Base-by-base conservation (phyloP, 2,888 invertebrate species). In the Torymus tubicola region DNA sequence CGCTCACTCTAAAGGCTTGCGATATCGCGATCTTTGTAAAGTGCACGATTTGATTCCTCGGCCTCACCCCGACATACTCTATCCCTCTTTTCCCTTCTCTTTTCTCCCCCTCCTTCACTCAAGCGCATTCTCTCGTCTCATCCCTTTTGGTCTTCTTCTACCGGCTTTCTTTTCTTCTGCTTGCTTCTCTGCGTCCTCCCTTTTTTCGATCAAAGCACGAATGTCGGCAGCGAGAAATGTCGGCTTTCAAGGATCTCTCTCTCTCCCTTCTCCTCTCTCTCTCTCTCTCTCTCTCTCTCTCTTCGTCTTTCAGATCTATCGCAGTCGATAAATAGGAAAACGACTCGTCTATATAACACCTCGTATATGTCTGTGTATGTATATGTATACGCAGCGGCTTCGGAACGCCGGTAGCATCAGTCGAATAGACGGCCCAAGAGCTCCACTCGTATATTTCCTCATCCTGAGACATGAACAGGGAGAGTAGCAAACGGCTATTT, bases 271-370 rank as follows among this genome's bases (percentile, higher is more conserved):
- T 55, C 64, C 55, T 50, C 55, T 55, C 55, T 63, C 31, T 31
- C 42, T 31, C 31, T 31, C 31, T 31, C 58, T 31, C 21, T 64
- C 57, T 24, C 52, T 53, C 55, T 53, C 58, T 14, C 24, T 50
- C n/a, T 21, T 12, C 50, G 21, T n/a, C 64, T 50, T 31, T 18
- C 69, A 77, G 58, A 81, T 81, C 69, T 81, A 73, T 78, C 73
- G 73, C 73, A 64, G 73, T 61, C 78, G 77, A 81, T 81, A 77
- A 81, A 81, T 81, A 77, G 78, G 71, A 73, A 73, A 81, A 69
- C 78, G 77, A 73, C 69, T 81, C 75, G 75, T 75, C 76, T 69
- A 72, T 77, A 71, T 72, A 73, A 69, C 72, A 68, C 71, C 65
- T 75, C 57, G 52, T 78, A 13, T 60, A 11, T 31, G 5, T 4